Conservation (phyloP, 2,797 vertebrate species). For the Garrulus glandarius region DNA sequence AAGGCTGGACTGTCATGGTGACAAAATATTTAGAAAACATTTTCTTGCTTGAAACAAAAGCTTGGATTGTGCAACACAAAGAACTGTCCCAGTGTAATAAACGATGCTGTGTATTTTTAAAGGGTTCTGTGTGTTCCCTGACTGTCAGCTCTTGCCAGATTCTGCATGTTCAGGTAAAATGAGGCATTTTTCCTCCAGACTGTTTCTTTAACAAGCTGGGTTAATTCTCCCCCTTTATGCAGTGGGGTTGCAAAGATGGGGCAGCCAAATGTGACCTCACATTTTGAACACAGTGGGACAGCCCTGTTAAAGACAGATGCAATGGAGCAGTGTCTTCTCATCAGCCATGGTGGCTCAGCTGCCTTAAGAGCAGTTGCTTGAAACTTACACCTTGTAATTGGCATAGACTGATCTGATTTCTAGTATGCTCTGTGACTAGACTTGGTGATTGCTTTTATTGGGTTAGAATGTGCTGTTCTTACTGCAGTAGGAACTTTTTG, state of each 20-base stretch:
- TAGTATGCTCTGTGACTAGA: neutral
- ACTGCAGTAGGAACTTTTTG: neutral
- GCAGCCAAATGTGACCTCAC: neutral
- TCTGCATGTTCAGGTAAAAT: slow-evolving; percentile 14
- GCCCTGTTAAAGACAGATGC: neutral
- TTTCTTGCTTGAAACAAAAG: slow-evolving; percentile 64
- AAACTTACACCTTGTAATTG: neutral
- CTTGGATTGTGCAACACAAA: slow-evolving; percentile 46
- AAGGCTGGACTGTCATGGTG: slow-evolving; percentile 61
- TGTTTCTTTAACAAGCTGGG: neutral
- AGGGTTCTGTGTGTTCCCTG: slow-evolving; percentile 38
- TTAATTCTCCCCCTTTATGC: neutral
- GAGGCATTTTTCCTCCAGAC: neutral
- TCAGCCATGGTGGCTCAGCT: neutral
- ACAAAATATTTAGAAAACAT: slow-evolving; percentile 69
- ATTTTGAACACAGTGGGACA: neutral
- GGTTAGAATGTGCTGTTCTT: neutral
- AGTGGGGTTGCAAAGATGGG: neutral
- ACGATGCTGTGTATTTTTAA: slow-evolving; percentile 11
- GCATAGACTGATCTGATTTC: neutral
- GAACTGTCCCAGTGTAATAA: slow-evolving; percentile 45
- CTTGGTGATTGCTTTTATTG: neutral
- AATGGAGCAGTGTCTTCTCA: neutral
- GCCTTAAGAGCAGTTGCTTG: neutral
- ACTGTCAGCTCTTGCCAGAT: neutral